phyloP scores from a whole-genome alignment of 2,888 invertebrate species.

The Dynastes maya region DNA sequence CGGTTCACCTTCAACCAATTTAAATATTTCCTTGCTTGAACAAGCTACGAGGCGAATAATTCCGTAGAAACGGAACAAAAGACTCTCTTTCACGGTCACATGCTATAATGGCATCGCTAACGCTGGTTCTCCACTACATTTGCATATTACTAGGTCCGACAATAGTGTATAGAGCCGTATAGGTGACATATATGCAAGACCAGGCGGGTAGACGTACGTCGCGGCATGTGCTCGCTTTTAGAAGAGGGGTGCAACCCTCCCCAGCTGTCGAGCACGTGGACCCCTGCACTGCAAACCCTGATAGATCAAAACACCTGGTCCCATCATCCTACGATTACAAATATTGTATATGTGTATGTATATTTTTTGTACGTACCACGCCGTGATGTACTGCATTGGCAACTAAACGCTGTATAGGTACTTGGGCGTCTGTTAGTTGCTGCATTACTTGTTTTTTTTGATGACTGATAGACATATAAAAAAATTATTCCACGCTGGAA shows the following conservation, averaged over 20 bases:
- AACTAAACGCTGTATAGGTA: slow-evolving; percentile 43
- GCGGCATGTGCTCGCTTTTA: slow-evolving; percentile 65
- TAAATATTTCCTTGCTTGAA: slow-evolving; percentile 37
- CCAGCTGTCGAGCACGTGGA: slow-evolving; percentile 66
- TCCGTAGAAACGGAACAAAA: slow-evolving; percentile 38
- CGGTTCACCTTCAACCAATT: slow-evolving; percentile 44
- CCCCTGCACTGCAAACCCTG: slow-evolving; percentile 55
- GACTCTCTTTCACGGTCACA: slow-evolving; percentile 40
- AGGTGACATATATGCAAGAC: slow-evolving; percentile 61
- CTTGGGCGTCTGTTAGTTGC: slow-evolving; percentile 26
- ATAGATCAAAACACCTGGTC: slow-evolving; percentile 57
- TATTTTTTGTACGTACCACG: slow-evolving; percentile 47
- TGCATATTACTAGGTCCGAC: slow-evolving; percentile 55
- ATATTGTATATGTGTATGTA: slow-evolving; percentile 53
- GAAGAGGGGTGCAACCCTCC: slow-evolving; percentile 64
- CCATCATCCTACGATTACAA: slow-evolving; percentile 57
- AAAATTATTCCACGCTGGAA: slow-evolving; percentile 1
- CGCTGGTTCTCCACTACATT: slow-evolving; percentile 52
- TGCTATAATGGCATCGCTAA: slow-evolving; percentile 35
- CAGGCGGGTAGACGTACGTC: slow-evolving; percentile 58
- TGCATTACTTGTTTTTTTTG: slow-evolving; percentile 28
- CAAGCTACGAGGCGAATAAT: slow-evolving; percentile 24
- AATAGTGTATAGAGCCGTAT: slow-evolving; percentile 53
- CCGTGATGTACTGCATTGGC: slow-evolving; percentile 29
- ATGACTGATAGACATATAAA: slow-evolving; percentile 15